phyloP scores from a whole-genome alignment of 2,888 invertebrate species.

The Pinctada fucata region DNA sequence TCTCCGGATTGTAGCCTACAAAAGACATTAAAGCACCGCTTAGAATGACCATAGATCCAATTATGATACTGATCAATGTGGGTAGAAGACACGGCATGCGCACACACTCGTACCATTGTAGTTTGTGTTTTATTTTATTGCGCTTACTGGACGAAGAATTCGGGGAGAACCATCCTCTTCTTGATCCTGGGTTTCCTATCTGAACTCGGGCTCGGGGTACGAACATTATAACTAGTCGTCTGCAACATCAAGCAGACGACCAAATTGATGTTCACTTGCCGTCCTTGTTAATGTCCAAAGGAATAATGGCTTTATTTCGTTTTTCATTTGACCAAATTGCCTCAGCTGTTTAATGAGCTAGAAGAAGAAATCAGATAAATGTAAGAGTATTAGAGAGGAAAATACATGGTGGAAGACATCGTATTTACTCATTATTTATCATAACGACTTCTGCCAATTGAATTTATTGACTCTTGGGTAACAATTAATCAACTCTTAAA shows the following conservation, averaged over 20 bases:
- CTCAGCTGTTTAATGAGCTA: too few species aligned
- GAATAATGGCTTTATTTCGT: too few species aligned
- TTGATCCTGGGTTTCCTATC: slow-evolving; percentile 23
- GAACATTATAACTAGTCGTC: slow-evolving; percentile 34
- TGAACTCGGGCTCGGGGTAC: slow-evolving; percentile 42
- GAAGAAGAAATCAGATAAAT: too few species aligned
- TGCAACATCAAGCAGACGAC: slow-evolving; percentile 22
- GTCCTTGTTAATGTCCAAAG: not conserved
- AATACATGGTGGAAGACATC: too few species aligned
- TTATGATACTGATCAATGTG: slow-evolving; percentile 27
- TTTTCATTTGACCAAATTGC: too few species aligned
- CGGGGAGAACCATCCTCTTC: slow-evolving; percentile 29
- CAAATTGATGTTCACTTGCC: not conserved
- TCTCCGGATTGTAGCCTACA: slow-evolving; percentile 37
- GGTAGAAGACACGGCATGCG: slow-evolving; percentile 41
- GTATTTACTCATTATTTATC: too few species aligned
- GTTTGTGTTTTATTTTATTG: slow-evolving; percentile 12
- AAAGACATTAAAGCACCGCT: slow-evolving; percentile 39
- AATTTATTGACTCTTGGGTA: too few species aligned
- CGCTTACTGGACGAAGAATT: slow-evolving; percentile 6
- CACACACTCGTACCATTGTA: slow-evolving; percentile 38
- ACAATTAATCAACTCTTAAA: too few species aligned
- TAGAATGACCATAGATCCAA: slow-evolving; percentile 30
- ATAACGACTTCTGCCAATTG: too few species aligned
- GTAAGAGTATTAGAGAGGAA: too few species aligned